A percentile compares a stretch with the other conserved stretches of the same genome.
These are phyloP conservation scores for Hippocampus abdominalis DNA, from an alignment of 2,113 vertebrate genomes.

Conservation along the genomic window DNA sequence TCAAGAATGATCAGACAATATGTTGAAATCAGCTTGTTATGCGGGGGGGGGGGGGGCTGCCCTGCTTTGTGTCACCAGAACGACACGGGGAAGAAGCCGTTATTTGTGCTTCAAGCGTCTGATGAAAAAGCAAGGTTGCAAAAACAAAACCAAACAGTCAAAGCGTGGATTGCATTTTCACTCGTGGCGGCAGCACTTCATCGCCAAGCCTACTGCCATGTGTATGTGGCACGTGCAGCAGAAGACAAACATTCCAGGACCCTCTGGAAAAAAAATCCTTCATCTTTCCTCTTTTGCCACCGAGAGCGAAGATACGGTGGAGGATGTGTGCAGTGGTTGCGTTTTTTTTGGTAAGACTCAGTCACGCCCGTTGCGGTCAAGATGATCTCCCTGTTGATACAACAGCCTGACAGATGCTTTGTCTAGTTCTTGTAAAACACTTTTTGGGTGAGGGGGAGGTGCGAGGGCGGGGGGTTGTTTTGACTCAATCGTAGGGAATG, in stretches of 20 bases:
- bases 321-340: neutral
- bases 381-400: constrained; percentile 9
- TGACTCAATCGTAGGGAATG: neutral
- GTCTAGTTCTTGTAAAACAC: neutral
- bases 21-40: too few relatives aligned
- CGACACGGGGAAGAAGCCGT: too few relatives aligned
- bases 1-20: too few relatives aligned
- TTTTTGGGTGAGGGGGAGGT: neutral
- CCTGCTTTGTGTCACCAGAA: too few relatives aligned
- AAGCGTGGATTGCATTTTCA: too few relatives aligned
- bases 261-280: neutral
- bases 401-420: constrained; percentile 5
- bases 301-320: neutral
- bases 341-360: neutral
- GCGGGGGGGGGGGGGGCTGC: too few relatives aligned
- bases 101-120: too few relatives aligned
- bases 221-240: too few relatives aligned
- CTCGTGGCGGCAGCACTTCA: too few relatives aligned
- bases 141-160: too few relatives aligned
- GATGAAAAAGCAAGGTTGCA: too few relatives aligned
- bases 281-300: neutral
- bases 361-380: constrained; percentile 9
- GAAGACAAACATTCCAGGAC: neutral
- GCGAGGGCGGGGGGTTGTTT: neutral
- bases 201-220: too few relatives aligned